Percentiles rank a stretch among this genome's conserved stretches.
These are phyloP conservation scores for Drosophila nannoptera DNA, from an alignment of 1,140 invertebrate species.

Conservation along the genomic window DNA sequence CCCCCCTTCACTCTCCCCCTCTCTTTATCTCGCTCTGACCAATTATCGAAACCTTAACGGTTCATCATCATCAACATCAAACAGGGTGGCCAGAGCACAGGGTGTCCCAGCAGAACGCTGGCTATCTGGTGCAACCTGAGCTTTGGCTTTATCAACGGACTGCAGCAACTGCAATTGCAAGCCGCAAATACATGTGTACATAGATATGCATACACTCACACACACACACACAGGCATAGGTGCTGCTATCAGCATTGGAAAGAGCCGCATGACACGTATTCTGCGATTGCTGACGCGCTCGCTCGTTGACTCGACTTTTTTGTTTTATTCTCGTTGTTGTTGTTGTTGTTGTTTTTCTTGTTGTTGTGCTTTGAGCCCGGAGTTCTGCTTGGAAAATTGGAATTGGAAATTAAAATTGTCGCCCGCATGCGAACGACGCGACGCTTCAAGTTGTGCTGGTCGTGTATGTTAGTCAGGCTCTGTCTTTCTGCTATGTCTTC, in stretches of 20 bases:
- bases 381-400: constrained; percentile 36
- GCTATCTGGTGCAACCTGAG: constrained; percentile 55
- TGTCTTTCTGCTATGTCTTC: background rate
- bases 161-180: constrained; percentile 40
- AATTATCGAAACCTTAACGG: constrained; percentile 42
- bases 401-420: constrained; percentile 37
- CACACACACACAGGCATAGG: background rate
- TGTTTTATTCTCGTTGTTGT: background rate
- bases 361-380: constrained; percentile 16
- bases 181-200: constrained; percentile 33
- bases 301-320: constrained; percentile 12
- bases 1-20: background rate
- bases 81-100: constrained; percentile 26
- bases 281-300: constrained; percentile 37
- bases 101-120: constrained; percentile 30
- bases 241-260: constrained; percentile 14
- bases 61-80: constrained; percentile 10
- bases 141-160: constrained; percentile 39
- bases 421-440: constrained; percentile 45
- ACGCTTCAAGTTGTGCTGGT: constrained; percentile 31
- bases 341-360: background rate
- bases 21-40: background rate
- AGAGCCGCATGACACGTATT: constrained; percentile 56
- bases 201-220: constrained; percentile 10
- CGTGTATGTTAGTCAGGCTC: constrained; percentile 30